Evolutionary conservation across 2,113 vertebrate species (phyloP), one percentile per base, ranked within the genome.

Genomic region (Anarrhichthys ocellatus): DNA sequence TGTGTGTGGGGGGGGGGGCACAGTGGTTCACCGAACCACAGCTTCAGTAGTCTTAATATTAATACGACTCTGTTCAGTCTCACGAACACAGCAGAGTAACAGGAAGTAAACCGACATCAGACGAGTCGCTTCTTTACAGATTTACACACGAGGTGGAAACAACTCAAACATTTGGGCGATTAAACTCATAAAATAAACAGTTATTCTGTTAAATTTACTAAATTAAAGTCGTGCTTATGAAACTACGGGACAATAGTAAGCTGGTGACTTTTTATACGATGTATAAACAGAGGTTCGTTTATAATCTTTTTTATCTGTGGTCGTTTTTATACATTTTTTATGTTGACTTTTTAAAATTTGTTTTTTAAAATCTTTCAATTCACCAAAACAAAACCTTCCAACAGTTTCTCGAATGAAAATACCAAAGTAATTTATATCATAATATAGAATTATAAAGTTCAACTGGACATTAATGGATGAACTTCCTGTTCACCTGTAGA

Each of bases 1-100:
- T 36, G 15, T 1, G 42, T 24, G 11, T 3, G 70, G 34, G 34
- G 34, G 18, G 2, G n/a, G 36, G 68, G 62, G 32, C 50, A 22
- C 84, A 82, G 79, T 76, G 83, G 83, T 77, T 82, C 11, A 42
- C 34, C 8, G 38, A 68, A 71, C 71, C 38, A 2, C 1, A 18
- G 72, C 34, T 70, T 86, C 89, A 91, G 88, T 81, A 84, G 81
- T 84, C 61, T 73, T 32, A 50, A 73, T 6, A 54, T 34, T 34
- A 34, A 34, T 34, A 34, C 65, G 24, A 71, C 64, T 80, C 24
- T 5, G 10, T 58, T 72, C 78, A 72, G 79, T 61, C 65, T 61
- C 36, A 18, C n/a, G 0, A 36, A 71, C 69, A 72, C n/a, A 17
- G 38, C 38, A 40, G 38, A 40, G 42, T 13, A 44, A 44, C 9